These are phyloP conservation scores for Sebastes taczanowskii DNA, from an alignment of 2,797 vertebrate genomes.

Conservation along the genomic window DNA sequence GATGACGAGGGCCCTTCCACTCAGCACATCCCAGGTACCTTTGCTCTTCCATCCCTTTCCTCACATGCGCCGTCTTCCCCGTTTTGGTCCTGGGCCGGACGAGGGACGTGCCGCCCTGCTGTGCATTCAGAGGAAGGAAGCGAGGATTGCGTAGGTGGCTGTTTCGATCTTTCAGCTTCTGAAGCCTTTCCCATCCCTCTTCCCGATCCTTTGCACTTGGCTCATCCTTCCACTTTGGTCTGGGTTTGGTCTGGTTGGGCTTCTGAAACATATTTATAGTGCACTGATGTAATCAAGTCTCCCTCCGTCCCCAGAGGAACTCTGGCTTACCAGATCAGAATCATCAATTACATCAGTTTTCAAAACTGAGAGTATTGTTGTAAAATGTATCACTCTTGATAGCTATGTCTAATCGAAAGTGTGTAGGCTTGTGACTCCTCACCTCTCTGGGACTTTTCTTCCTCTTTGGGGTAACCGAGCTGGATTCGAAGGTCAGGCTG, in stretches of 20 bases:
- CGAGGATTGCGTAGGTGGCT: constrained; percentile 90
- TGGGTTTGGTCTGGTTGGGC: constrained; percentile 41
- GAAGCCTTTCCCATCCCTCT: constrained; percentile 62
- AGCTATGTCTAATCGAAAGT: not conserved
- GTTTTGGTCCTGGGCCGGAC: constrained; percentile 72
- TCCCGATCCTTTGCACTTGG: constrained; percentile 58
- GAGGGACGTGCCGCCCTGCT: constrained; percentile 83
- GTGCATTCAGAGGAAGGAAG: constrained; percentile 84
- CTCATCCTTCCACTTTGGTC: constrained; percentile 65
- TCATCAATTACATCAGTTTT: not conserved
- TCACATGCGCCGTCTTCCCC: constrained; percentile 25
- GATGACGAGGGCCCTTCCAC: not conserved
- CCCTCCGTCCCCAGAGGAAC: not conserved
- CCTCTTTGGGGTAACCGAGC: constrained; percentile 26
- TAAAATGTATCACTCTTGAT: not conserved
- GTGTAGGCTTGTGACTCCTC: constrained; percentile 1
- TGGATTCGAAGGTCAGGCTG: constrained; percentile 63
- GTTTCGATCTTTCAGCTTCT: constrained; percentile 76
- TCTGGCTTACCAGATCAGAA: not conserved
- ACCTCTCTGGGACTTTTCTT: constrained; percentile 72
- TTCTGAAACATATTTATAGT: constrained; percentile 53
- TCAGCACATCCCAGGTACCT: constrained; percentile 73
- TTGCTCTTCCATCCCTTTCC: constrained; percentile 33
- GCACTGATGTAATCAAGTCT: not conserved
- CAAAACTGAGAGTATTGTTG: not conserved